Percentiles rank a stretch among this genome's conserved stretches.
phyloP scores from a whole-genome alignment of 2,888 invertebrate species.

The Sycophila texana region DNA sequence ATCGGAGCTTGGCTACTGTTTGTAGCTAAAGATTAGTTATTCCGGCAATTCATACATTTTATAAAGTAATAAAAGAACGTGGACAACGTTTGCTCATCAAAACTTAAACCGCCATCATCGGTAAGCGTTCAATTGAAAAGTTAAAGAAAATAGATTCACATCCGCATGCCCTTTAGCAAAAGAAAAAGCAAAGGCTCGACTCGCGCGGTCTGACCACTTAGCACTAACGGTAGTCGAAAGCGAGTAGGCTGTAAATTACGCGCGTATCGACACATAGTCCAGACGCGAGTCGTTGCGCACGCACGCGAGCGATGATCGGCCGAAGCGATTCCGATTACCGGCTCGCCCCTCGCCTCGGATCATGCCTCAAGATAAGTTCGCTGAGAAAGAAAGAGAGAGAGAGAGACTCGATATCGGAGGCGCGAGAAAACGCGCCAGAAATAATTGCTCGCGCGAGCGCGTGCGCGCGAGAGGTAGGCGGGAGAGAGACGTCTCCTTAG shows the following conservation, averaged over 20 bases:
- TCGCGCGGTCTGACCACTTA: conserved; percentile 6
- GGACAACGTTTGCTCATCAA: too few species aligned
- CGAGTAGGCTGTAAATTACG: conserved; percentile 21
- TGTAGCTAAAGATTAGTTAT: too few species aligned
- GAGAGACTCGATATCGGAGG: conserved; percentile 19
- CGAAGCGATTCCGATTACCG: conserved; percentile 54
- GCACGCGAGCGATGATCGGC: conserved; percentile 27
- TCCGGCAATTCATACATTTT: too few species aligned
- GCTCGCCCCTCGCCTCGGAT: conserved; percentile 43
- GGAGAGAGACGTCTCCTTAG: conserved; percentile 47
- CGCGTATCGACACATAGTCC: background rate
- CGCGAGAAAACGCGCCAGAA: conserved; percentile 57
- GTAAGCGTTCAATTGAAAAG: too few species aligned
- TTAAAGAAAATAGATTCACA: too few species aligned
- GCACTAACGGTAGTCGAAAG: conserved; percentile 39
- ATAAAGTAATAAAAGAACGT: too few species aligned
- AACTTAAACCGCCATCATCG: too few species aligned
- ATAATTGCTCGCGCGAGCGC: conserved; percentile 48
- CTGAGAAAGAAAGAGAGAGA: background rate
- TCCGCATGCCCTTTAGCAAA: too few species aligned
- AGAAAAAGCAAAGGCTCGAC: too few species aligned
- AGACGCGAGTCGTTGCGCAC: background rate
- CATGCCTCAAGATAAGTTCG: conserved; percentile 45
- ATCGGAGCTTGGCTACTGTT: background rate
- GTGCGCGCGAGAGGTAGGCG: background rate